phyloP scores from a whole-genome alignment of 2,888 invertebrate species.

The Brenthis hecate region DNA sequence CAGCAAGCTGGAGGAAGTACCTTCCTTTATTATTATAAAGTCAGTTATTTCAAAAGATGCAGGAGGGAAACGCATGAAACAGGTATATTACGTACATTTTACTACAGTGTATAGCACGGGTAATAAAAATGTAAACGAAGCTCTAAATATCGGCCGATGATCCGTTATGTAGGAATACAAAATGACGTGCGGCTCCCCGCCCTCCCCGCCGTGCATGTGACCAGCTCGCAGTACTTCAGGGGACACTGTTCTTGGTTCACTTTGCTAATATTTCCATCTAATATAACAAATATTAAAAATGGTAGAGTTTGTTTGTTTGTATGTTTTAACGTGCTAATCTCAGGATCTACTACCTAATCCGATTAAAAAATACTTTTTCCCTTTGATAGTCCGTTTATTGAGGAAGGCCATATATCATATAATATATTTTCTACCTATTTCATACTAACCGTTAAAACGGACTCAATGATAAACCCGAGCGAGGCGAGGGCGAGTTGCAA shows the following conservation, averaged over 20 bases:
- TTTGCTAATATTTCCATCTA: background rate
- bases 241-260: background rate
- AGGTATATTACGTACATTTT: background rate
- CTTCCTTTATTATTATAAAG: background rate
- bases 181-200: background rate
- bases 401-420: too few species aligned
- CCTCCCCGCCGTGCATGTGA: conserved; percentile 1
- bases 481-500: too few species aligned
- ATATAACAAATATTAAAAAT: too few species aligned
- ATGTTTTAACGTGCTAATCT: too few species aligned
- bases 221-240: background rate
- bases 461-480: too few species aligned
- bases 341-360: too few species aligned
- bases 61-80: background rate
- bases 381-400: too few species aligned
- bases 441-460: too few species aligned
- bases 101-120: conserved; percentile 4
- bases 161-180: conserved; percentile 27
- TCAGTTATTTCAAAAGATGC: background rate
- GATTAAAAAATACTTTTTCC: too few species aligned
- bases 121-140: conserved; percentile 24
- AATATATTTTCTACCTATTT: too few species aligned
- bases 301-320: too few species aligned
- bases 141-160: conserved; percentile 16
- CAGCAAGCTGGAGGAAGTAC: too few species aligned